A percentile compares a stretch with the other conserved stretches of the same genome.
Conservation (phyloP, 2,113 vertebrate genomes). For the Epinephelus lanceolatus region DNA sequence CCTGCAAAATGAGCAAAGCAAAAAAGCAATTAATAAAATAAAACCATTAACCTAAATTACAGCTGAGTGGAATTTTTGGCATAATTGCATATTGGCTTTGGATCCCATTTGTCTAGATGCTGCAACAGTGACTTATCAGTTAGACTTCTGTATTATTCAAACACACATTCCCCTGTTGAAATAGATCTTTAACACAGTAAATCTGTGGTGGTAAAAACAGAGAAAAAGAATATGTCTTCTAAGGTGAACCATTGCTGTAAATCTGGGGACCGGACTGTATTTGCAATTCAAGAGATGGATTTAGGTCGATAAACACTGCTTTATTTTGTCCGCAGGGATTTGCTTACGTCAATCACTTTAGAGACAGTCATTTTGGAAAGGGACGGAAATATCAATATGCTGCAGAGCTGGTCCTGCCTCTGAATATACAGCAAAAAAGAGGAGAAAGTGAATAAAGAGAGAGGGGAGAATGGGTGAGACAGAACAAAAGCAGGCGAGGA, state of each 20-base stretch:
- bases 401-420: not conserved
- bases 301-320: conserved; percentile 37
- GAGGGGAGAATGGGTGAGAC: no score
- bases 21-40: not conserved
- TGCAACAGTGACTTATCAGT: not conserved
- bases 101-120: conserved; percentile 8
- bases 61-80: not conserved
- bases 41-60: conserved; percentile 10
- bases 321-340: conserved; percentile 2
- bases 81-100: conserved; percentile 2
- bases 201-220: conserved; percentile 17
- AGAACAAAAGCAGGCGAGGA: not conserved
- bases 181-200: conserved; percentile 17
- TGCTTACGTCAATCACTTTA: conserved; percentile 25
- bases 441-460: no score
- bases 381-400: conserved; percentile 21
- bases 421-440: not conserved
- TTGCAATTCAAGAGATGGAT: conserved; percentile 51
- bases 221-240: not conserved
- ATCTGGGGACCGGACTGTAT: conserved; percentile 16
- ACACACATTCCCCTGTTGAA: not conserved
- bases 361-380: conserved; percentile 15
- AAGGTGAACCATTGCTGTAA: conserved; percentile 2
- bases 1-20: not conserved
- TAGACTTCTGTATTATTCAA: conserved; percentile 18